phyloP scores from a whole-genome alignment of 2,888 invertebrate genomes.

The Epinotia nisella region DNA sequence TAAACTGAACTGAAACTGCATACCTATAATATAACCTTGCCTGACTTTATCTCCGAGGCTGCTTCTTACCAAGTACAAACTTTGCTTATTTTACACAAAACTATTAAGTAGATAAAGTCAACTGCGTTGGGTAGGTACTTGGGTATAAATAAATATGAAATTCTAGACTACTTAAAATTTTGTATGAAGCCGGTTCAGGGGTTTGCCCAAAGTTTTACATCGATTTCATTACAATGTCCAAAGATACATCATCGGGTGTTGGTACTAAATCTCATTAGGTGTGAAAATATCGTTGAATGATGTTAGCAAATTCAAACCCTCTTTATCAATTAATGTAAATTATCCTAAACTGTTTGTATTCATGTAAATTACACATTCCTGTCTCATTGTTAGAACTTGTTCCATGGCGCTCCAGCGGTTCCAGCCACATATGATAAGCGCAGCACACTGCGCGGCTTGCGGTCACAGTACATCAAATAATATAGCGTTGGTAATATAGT shows the following conservation, averaged over 20 bases:
- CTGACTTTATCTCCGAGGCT: not conserved
- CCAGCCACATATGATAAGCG: constrained; percentile 42
- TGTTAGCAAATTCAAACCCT: not conserved
- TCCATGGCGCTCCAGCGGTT: constrained; percentile 19
- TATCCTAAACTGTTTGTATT: not conserved
- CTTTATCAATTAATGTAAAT: not conserved
- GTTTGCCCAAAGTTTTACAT: constrained; percentile 35
- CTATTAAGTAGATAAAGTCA: not conserved
- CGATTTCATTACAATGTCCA: constrained; percentile 20
- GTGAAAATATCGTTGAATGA: not conserved
- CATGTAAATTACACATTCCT: constrained; percentile 12
- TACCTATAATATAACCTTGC: too few relatives aligned
- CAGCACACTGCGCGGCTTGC: constrained; percentile 40
- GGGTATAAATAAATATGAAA: not conserved
- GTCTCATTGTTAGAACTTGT: constrained; percentile 26
- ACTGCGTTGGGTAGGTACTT: not conserved
- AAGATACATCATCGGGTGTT: too few relatives aligned
- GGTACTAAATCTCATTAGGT: too few relatives aligned
- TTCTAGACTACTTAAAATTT: too few relatives aligned
- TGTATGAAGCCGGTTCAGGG: not conserved
- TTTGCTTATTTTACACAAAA: not conserved
- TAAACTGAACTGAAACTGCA: constrained; percentile 1
- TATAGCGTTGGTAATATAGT: constrained; percentile 41
- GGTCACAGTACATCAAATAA: constrained; percentile 47
- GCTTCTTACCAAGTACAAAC: not conserved